A percentile compares a stretch with the other conserved stretches of the same genome.
Conservation (phyloP, 2,797 vertebrate genomes). For the Cheirogaleus major region DNA sequence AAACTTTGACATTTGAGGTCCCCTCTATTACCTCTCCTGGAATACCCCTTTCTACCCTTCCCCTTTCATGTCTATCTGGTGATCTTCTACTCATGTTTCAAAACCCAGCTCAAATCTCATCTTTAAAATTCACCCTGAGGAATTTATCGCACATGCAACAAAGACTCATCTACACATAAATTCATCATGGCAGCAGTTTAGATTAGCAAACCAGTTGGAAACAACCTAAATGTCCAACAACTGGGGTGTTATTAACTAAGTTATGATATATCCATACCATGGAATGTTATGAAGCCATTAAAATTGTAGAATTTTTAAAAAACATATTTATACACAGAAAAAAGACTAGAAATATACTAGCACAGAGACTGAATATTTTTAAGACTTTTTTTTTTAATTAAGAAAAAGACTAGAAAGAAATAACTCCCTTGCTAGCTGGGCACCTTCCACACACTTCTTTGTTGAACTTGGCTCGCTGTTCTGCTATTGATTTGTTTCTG, state of each 20-base stretch:
- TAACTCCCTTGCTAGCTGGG: not conserved
- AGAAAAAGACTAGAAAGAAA: not conserved
- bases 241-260: not conserved
- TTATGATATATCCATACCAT: not conserved
- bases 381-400: not conserved
- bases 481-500: constrained; percentile 38
- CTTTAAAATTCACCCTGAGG: constrained; percentile 21
- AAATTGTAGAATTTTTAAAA: not conserved
- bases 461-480: not conserved
- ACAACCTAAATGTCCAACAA: not conserved
- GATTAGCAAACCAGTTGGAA: not conserved
- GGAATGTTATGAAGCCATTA: not conserved
- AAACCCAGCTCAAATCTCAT: constrained; percentile 47
- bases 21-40: not conserved
- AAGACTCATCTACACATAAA: constrained; percentile 17
- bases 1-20: not conserved
- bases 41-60: not conserved
- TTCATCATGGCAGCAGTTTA: not conserved
- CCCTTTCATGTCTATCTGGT: not conserved
- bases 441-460: not conserved
- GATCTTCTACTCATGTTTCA: not conserved
- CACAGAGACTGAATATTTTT: not conserved
- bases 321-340: not conserved
- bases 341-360: not conserved
- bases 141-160: not conserved